Conservation (phyloP, 2,888 invertebrate species). For the Coelinius sp. region DNA sequence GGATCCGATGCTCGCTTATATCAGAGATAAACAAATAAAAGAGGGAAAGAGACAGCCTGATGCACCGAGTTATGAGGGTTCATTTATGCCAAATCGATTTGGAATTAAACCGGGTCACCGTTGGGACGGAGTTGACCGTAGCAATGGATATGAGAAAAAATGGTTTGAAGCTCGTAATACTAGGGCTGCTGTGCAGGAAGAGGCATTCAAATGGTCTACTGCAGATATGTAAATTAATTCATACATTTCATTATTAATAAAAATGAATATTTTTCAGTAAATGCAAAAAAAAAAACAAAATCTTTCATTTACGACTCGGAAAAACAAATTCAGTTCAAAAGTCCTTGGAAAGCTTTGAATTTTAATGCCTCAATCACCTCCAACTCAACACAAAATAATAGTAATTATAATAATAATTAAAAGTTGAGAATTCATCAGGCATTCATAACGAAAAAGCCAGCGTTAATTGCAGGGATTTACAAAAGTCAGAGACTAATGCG, state of each 20-base stretch:
- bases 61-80: conserved; percentile 84
- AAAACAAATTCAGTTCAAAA: neutral
- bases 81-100: conserved; percentile 92
- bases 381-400: neutral
- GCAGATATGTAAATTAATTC: conserved; percentile 85
- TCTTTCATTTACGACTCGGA: neutral
- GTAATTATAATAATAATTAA: neutral
- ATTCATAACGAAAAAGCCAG: neutral
- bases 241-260: neutral
- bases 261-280: neutral
- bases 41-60: conserved; percentile 74
- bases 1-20: conserved; percentile 95
- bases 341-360: neutral
- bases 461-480: neutral
- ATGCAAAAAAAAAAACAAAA: neutral
- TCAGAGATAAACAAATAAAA: conserved; percentile 80
- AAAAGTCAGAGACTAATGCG: conserved; percentile 8
- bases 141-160: conserved; percentile 95
- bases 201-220: conserved; percentile 94
- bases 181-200: conserved; percentile 83
- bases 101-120: conserved; percentile 93
- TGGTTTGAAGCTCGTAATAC: conserved; percentile 86
- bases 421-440: neutral
- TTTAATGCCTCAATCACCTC: neutral
- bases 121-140: conserved; percentile 99